Evolutionary conservation across 2,113 vertebrate species (phyloP).

Genomic region (Cacatua alba): DNA sequence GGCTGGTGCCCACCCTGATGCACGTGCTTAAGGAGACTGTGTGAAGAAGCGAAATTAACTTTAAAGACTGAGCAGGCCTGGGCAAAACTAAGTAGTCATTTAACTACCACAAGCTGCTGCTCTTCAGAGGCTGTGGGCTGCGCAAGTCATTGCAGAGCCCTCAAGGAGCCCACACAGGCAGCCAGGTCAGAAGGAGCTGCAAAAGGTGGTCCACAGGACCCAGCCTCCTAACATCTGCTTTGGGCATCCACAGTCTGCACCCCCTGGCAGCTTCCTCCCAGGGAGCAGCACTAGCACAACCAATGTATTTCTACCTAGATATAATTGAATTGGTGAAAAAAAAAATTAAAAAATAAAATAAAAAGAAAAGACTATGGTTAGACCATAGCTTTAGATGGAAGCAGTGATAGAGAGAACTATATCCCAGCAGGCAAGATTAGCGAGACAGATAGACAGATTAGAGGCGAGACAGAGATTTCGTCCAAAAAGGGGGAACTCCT

Average conservation of each 20-base stretch:
- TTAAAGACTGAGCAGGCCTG: conserved; percentile 3
- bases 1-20: neutral
- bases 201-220: neutral
- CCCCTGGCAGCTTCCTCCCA: neutral
- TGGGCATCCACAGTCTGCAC: neutral
- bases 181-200: neutral
- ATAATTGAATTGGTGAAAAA: neutral
- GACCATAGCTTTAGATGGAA: neutral
- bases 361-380: neutral
- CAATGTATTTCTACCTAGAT: neutral
- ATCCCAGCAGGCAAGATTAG: neutral
- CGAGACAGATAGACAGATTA: neutral
- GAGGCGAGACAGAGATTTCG: neutral
- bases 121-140: neutral
- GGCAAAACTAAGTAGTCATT: neutral
- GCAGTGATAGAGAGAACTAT: neutral
- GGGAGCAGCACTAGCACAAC: neutral
- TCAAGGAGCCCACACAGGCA: neutral
- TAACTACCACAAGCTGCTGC: neutral
- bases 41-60: neutral
- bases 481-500: neutral
- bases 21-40: neutral
- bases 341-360: no score
- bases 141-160: neutral
- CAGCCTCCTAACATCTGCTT: neutral